phyloP scores from a whole-genome alignment of 2,113 vertebrate genomes.

The Egretta garzetta region DNA sequence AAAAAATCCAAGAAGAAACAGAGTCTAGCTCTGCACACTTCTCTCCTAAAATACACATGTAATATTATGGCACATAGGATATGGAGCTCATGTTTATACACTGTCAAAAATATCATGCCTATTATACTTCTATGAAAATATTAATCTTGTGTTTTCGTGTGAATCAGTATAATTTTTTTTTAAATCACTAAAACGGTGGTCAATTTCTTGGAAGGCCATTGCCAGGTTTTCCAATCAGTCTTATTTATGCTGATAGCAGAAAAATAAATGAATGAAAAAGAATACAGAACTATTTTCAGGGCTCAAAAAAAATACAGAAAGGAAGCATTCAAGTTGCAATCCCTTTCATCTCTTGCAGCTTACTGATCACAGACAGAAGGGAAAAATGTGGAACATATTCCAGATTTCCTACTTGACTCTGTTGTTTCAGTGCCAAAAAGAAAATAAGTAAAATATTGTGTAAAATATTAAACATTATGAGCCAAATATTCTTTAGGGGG shows the following conservation, averaged over 20 bases:
- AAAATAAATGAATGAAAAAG: constrained; percentile 5
- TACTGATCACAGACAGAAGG: constrained; percentile 61
- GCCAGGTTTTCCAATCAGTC: not conserved
- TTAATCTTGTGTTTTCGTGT: not conserved
- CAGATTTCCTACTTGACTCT: constrained; percentile 54
- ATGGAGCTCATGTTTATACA: not conserved
- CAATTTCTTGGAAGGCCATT: not conserved
- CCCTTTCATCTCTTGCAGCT: constrained; percentile 59
- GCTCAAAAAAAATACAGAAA: not conserved
- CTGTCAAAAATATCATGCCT: not conserved
- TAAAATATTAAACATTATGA: constrained; percentile 62
- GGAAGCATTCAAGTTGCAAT: constrained; percentile 26
- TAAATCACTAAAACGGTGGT: not conserved
- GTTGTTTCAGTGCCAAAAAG: constrained; percentile 35
- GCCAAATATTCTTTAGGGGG: constrained; percentile 23
- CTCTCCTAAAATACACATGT: not conserved
- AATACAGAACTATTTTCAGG: not conserved
- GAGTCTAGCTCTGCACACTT: not conserved
- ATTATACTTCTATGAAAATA: not conserved
- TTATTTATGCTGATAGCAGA: not conserved
- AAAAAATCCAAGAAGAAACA: not conserved
- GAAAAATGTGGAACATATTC: constrained; percentile 53
- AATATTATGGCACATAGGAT: not conserved
- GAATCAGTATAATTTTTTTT: not conserved
- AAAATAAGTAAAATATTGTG: constrained; percentile 62